These are phyloP conservation scores for Drosophila koepferae DNA, from an alignment of 2,888 invertebrate genomes.

Conservation along the genomic window DNA sequence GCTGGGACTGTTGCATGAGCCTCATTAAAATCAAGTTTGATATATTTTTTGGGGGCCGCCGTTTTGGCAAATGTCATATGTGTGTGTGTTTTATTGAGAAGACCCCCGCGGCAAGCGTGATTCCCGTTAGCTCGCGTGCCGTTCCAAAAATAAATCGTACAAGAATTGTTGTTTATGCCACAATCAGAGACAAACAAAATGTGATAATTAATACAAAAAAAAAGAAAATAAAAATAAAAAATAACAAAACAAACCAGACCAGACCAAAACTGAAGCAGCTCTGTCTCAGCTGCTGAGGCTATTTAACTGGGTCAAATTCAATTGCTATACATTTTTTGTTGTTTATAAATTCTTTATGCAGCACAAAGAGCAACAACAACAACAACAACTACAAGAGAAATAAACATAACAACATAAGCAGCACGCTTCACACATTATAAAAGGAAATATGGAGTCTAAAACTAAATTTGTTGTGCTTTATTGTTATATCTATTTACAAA, in stretches of 20 bases:
- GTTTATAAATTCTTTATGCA: slow-evolving; percentile 55
- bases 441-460: slow-evolving; percentile 47
- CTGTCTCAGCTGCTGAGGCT: slow-evolving; percentile 26
- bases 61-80: slow-evolving; percentile 59
- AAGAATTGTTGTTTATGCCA: slow-evolving; percentile 33
- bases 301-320: slow-evolving; percentile 69
- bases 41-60: slow-evolving; percentile 27
- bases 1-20: slow-evolving; percentile 59
- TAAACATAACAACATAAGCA: slow-evolving; percentile 22
- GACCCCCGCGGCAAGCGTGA: slow-evolving; percentile 6
- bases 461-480: slow-evolving; percentile 45
- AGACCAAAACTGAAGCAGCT: slow-evolving; percentile 1
- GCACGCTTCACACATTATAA: slow-evolving; percentile 47
- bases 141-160: slow-evolving; percentile 60
- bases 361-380: slow-evolving; percentile 34
- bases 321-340: slow-evolving; percentile 65
- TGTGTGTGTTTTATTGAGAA: slow-evolving; percentile 7
- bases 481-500: slow-evolving; percentile 21
- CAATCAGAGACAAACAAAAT: slow-evolving; percentile 62
- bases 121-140: slow-evolving; percentile 78
- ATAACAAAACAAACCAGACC: slow-evolving; percentile 17
- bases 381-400: slow-evolving; percentile 8
- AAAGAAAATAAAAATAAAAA: slow-evolving; percentile 10
- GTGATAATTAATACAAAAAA: slow-evolving; percentile 74
- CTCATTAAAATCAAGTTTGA: slow-evolving; percentile 75